These are phyloP conservation scores for Crypturellus tataupa DNA, from an alignment of 2,797 vertebrate genomes.

Conservation along the genomic window DNA sequence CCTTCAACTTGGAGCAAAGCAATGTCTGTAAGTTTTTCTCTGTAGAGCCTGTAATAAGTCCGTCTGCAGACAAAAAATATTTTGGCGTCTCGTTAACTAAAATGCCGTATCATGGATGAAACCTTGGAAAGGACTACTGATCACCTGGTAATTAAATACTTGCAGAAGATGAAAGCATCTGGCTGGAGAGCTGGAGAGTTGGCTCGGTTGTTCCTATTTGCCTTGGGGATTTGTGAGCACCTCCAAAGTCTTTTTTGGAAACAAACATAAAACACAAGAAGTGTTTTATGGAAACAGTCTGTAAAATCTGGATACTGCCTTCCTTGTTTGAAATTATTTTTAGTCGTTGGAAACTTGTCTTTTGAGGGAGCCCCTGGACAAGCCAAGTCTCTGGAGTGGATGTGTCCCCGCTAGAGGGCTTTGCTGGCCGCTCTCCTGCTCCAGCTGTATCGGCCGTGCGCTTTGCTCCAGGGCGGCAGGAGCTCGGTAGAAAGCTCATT, in stretches of 20 bases:
- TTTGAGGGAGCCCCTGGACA: neutral
- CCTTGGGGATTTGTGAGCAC: neutral
- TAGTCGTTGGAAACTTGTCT: neutral
- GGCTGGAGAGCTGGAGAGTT: neutral
- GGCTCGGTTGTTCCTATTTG: neutral
- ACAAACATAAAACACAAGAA: neutral
- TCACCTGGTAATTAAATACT: neutral
- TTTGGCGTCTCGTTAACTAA: neutral
- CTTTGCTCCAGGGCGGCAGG: neutral
- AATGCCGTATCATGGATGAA: accelerated
- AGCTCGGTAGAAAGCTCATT: neutral
- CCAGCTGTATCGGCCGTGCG: neutral
- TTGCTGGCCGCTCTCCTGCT: accelerated
- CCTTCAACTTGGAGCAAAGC: neutral
- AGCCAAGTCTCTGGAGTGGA: accelerated
- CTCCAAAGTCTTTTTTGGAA: neutral
- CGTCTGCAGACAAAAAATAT: neutral
- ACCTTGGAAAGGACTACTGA: neutral
- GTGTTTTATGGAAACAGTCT: neutral
- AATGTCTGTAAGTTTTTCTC: neutral
- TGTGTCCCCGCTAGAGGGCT: accelerated
- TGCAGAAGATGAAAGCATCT: neutral
- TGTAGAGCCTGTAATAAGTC: neutral
- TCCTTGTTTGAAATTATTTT: neutral
- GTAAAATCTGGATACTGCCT: neutral